These are phyloP conservation scores for Aproaerema taeniolella DNA, from an alignment of 2,888 invertebrate genomes.

Conservation along the genomic window DNA sequence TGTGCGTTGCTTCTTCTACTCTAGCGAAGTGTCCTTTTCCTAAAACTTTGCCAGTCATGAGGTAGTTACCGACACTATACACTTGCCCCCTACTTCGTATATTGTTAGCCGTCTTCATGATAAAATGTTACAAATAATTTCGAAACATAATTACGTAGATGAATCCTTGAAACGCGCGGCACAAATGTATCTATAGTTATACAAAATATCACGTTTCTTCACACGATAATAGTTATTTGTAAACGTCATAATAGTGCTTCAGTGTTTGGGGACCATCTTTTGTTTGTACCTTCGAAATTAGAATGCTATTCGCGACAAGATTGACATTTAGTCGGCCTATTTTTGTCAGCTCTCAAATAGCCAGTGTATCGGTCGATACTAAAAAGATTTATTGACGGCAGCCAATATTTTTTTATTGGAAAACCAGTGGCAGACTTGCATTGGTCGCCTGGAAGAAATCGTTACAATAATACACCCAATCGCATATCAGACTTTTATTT, in stretches of 20 bases:
- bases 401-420: no score
- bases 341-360: conserved; percentile 38
- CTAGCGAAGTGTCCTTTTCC: conserved; percentile 87
- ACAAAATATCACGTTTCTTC: conserved; percentile 25
- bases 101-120: conserved; percentile 49
- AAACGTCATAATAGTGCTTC: conserved; percentile 49
- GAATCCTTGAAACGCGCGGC: conserved; percentile 20
- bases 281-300: conserved; percentile 59
- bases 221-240: conserved; percentile 38
- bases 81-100: conserved; percentile 60
- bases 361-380: conserved; percentile 24
- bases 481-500: no score
- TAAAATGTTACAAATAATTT: conserved; percentile 42
- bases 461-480: no score
- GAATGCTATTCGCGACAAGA: conserved; percentile 39
- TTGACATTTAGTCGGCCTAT: conserved; percentile 53
- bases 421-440: no score
- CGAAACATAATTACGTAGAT: conserved; percentile 45
- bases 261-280: conserved; percentile 44
- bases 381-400: conserved; percentile 15
- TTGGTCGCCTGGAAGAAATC: no score
- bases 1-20: conserved; percentile 85
- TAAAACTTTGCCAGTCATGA: conserved; percentile 82
- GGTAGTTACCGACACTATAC: conserved; percentile 82
- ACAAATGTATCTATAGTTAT: conserved; percentile 19